Conservation (phyloP, 2,113 vertebrate species). For the Mystacornis crossleyi region DNA sequence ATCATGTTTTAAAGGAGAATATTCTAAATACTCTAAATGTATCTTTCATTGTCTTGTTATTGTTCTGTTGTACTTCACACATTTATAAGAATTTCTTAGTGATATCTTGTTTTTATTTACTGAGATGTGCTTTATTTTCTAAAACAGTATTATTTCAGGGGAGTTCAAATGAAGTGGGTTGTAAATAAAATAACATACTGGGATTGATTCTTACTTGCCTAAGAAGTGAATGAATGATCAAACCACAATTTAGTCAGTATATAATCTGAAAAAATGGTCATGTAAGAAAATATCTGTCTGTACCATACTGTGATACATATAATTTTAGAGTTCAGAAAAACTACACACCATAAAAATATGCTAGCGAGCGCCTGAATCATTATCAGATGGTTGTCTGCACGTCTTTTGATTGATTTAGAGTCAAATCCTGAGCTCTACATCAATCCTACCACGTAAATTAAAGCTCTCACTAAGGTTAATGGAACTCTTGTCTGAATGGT, state of each 20-base stretch:
- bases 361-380: background rate
- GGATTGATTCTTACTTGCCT: background rate
- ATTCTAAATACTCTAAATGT: background rate
- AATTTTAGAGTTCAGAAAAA: background rate
- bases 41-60: background rate
- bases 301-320: background rate
- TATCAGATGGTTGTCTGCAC: background rate
- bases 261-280: background rate
- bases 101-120: background rate
- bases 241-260: background rate
- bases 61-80: background rate
- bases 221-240: background rate
- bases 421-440: background rate
- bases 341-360: background rate
- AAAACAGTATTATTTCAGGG: background rate
- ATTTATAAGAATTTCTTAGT: background rate
- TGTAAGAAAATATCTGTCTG: background rate
- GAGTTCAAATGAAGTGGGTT: background rate
- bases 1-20: background rate
- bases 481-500: background rate
- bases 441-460: background rate
- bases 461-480: background rate
- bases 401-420: background rate
- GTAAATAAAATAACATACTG: background rate
- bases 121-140: background rate